Evolutionary conservation across 2,888 invertebrate genomes (phyloP), one percentile per base, ranked within the genome.

Genomic region (Esperia sulphurella): DNA sequence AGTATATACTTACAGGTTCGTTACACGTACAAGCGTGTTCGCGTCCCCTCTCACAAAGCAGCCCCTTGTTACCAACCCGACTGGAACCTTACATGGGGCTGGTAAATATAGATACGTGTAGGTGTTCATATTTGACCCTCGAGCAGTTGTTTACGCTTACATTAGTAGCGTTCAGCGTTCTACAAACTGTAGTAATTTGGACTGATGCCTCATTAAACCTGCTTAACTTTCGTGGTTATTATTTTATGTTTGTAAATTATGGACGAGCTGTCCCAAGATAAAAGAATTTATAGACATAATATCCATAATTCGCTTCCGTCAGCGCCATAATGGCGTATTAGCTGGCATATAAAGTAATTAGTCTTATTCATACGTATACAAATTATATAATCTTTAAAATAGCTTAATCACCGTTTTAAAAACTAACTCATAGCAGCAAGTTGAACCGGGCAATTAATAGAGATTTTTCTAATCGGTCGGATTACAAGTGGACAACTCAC

Each of bases 401-500:
- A 59, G 64, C 59, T 47, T 57, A 54, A 51, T 59, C 51, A 55
- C 41, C 46, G 51, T 54, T 43, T 21, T 38, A 33, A 29, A 39
- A 28, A 30, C 21, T 42, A 37, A 21, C 35, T 41, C 10, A 28
- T 38, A 54, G 53, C 50, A 45, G 51, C 49, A 41, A 51, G 49
- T 47, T 48, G 50, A 41, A 51, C 51, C 58, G 49, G 50, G 59
- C 65, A 69, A 65, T 73, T 78, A 72, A 73, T 73, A 61, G 63
- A 71, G 62, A 71, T 59, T 65, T 72, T 64, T 75, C 35, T 70
- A 79, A 84, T 79, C 75, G 68, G 57, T 55, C 63, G 71, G 78
- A 80, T 85, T 85, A 85, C 77, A 78, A 76, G 75, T 75, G 72
- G 75, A 77, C 79, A 74, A 79, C 75, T 83, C 69, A 80, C 76